A percentile compares a stretch with the other conserved stretches of the same genome.
Conservation (phyloP, 2,113 vertebrate genomes). For the Podilymbus podiceps region DNA sequence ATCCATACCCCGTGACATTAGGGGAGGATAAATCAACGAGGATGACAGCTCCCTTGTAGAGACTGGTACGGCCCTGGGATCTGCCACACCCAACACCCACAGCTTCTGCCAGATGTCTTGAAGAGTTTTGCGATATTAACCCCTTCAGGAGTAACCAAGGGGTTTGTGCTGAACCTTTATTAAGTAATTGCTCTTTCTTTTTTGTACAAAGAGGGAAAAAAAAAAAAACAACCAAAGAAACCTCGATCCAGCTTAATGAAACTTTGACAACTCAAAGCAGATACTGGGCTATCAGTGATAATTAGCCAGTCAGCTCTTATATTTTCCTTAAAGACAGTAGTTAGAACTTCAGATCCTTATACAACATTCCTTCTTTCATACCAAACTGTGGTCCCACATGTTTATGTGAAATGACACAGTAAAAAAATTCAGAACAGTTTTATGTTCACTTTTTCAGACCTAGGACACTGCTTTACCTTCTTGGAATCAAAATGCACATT, state of each 20-base stretch:
- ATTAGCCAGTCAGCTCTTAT: not conserved
- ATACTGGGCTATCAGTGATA: not conserved
- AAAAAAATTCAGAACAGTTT: not conserved
- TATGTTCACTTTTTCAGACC: not conserved
- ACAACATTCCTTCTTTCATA: not conserved
- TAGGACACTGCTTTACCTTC: not conserved
- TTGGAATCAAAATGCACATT: not conserved
- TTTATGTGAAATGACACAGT: not conserved
- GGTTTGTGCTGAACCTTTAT: not conserved
- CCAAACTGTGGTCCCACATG: not conserved
- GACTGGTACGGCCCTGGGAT: slow-evolving; percentile 89
- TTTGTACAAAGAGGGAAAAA: not conserved
- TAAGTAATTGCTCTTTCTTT: not conserved
- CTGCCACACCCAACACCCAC: slow-evolving; percentile 83
- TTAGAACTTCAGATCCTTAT: not conserved
- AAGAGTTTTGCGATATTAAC: slow-evolving; percentile 64
- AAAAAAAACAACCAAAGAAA: not conserved
- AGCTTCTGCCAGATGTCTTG: slow-evolving; percentile 85
- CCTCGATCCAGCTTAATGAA: not conserved
- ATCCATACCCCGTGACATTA: slow-evolving; percentile 87
- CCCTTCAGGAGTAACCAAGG: slow-evolving; percentile 43
- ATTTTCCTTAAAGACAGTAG: not conserved
- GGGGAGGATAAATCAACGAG: slow-evolving; percentile 86
- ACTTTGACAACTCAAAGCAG: not conserved
- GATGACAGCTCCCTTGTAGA: slow-evolving; percentile 88